These are phyloP conservation scores for Misgurnus mizolepis DNA, from an alignment of 2,113 vertebrate species.

Conservation along the genomic window DNA sequence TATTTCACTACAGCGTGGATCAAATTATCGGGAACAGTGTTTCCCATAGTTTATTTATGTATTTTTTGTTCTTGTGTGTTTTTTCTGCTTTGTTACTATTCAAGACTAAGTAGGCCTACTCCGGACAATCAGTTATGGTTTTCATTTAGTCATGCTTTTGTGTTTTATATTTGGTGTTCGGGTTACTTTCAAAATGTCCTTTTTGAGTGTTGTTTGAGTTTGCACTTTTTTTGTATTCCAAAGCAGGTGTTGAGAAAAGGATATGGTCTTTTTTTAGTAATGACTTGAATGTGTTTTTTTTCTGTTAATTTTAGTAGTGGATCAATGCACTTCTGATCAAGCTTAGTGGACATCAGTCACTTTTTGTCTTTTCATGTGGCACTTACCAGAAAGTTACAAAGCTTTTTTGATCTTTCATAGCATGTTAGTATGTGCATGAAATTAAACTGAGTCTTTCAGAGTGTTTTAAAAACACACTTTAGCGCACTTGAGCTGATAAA, in stretches of 20 bases:
- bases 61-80: slow-evolving; percentile 55
- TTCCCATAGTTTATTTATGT: slow-evolving; percentile 92
- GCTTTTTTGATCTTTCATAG: background rate
- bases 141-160: background rate
- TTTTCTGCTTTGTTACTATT: slow-evolving; percentile 4
- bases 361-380: background rate
- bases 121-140: background rate
- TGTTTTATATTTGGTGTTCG: background rate
- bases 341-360: background rate
- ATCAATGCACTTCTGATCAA: background rate
- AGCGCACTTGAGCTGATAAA: background rate
- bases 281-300: background rate
- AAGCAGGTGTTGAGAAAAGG: slow-evolving; percentile 1
- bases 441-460: background rate
- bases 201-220: background rate
- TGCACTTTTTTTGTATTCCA: background rate
- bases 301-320: slow-evolving; percentile 12
- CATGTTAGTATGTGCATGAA: slow-evolving; percentile 25
- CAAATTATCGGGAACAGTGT: slow-evolving; percentile 97
- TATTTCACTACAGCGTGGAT: slow-evolving; percentile 95
- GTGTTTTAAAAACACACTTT: background rate
- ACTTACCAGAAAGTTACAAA: slow-evolving; percentile 4
- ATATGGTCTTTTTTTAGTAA: background rate
- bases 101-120: background rate
- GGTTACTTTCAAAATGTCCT: background rate